Evolutionary conservation across 2,113 vertebrate genomes (phyloP).

Genomic region (Callipepla squamata): DNA sequence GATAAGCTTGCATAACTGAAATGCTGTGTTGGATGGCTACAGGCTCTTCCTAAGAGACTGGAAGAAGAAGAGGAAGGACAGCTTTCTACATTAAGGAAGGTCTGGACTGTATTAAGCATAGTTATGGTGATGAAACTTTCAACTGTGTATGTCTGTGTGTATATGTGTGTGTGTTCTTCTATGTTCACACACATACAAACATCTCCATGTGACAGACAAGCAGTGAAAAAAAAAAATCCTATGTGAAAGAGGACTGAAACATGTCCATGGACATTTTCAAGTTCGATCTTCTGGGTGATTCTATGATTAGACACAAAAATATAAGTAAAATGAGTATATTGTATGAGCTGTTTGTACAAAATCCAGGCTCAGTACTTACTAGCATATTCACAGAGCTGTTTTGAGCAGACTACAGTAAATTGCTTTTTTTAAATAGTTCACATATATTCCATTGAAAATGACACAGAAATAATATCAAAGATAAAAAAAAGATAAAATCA

Average conservation of each 20-base stretch:
- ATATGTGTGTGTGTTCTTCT: background rate
- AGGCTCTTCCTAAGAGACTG: background rate
- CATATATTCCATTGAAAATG: background rate
- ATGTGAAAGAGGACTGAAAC: background rate
- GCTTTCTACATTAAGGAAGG: background rate
- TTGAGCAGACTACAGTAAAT: background rate
- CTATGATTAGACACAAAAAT: conserved; percentile 10
- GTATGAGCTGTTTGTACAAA: conserved; percentile 14
- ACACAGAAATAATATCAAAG: background rate
- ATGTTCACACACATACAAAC: background rate
- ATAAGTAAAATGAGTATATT: background rate
- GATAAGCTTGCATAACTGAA: background rate
- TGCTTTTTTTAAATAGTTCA: conserved; percentile 32
- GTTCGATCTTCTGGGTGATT: background rate
- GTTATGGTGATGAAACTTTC: background rate
- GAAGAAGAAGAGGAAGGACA: background rate
- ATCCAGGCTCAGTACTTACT: conserved; percentile 14
- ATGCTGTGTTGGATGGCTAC: background rate
- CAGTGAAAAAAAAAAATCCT: background rate
- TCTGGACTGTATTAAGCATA: background rate
- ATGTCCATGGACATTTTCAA: background rate
- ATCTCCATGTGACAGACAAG: background rate
- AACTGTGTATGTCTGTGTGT: background rate
- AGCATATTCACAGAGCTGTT: background rate
- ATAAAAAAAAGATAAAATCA: no score